These are phyloP conservation scores for Ophiothrix spiculata DNA, from an alignment of 35 echinoderm and acorn worm species.

Conservation along the genomic window DNA sequence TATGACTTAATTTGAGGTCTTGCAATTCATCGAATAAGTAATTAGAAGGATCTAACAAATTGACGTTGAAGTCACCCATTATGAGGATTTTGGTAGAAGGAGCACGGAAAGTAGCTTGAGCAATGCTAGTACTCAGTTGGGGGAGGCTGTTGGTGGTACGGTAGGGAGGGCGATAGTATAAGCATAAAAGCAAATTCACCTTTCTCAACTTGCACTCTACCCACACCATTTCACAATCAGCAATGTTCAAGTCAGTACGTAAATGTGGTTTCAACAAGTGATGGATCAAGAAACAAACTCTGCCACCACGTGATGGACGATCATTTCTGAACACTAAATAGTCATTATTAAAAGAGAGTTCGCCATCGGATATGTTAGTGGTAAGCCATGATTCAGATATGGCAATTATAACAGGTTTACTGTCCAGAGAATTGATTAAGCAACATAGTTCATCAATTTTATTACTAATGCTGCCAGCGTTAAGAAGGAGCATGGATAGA, in stretches of 20 bases:
- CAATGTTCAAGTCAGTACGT: not conserved
- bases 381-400: not conserved
- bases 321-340: slow-evolving; percentile 3
- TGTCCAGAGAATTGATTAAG: not conserved
- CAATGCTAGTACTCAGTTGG: not conserved
- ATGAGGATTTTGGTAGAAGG: not conserved
- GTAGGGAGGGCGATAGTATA: slow-evolving; percentile 2
- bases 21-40: not conserved
- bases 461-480: not conserved
- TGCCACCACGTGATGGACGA: not conserved
- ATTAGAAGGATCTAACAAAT: not conserved
- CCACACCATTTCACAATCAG: not conserved
- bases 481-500: not conserved
- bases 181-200: not conserved
- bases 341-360: not conserved
- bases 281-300: not conserved
- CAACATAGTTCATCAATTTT: not conserved
- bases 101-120: not conserved
- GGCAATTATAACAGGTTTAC: slow-evolving; percentile 7
- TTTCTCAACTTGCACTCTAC: not conserved
- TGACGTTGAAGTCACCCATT: not conserved
- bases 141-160: not conserved
- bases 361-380: not conserved
- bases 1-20: not conserved
- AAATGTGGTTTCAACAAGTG: not conserved